Base-by-base conservation (phyloP, 2,113 vertebrate genomes). In the Atherinomorus stipes region DNA sequence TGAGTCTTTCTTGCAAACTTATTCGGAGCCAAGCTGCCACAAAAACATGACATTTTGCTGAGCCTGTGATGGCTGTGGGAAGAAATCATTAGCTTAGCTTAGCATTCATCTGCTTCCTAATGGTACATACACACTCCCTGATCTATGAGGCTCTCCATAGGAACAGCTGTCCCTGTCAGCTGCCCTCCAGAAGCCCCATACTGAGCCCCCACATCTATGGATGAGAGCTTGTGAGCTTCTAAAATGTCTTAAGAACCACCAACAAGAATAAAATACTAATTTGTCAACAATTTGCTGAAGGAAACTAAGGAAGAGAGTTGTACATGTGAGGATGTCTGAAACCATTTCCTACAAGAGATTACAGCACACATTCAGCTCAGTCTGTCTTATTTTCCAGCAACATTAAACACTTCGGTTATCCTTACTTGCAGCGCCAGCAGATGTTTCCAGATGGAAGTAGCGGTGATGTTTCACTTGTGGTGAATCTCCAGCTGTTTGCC, bases 381-480 rank as follows among this genome's bases (percentile, higher is more conserved):
- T 56, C 58, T 37, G n/a, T 61, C 2, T 11, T 19, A 42, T 0
- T 22, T 22, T 60, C 21, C 15, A 34, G 12, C 63, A 16, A 74
- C 21, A 40, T n/a, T 56, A 11, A 3, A 40, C 45, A 49, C 51
- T 21, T 57, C 52, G 15, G 4, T 38, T 71, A 76, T 50, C 23
- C 1, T 70, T 69, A 26, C 60, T 64, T 21, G 9, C 76, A 95
- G 94, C 57, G 38, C 11, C 94, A 95, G 63, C 92, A 91, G 73
- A 73, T 80, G 26, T 95, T 91, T 87, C 78, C 84, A 22, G 93
- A 94, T 82, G 93, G 92, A 26, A 93, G 92, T 31, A 89, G 70
- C 71, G 42, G 79, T 57, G 93, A 95, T 5, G 58, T 81, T 28
- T 89, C 57, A 9, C 11, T 95, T 56, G 71, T 86, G 16, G 88